phyloP scores from a whole-genome alignment of 2,888 invertebrate genomes.

The Archips crataeganus region DNA sequence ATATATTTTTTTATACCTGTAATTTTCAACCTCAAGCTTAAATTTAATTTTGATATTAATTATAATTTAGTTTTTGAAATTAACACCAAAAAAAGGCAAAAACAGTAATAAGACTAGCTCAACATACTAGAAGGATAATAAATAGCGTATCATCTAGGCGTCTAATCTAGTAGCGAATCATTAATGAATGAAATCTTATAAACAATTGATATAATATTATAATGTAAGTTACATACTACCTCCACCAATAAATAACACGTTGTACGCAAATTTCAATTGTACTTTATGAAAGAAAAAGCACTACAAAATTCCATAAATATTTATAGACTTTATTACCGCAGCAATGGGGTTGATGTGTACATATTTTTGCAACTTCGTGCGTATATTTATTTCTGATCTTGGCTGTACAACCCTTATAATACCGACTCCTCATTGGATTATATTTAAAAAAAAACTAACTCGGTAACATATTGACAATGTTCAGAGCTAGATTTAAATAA shows the following conservation, averaged over 20 bases:
- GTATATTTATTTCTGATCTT: too few relatives aligned
- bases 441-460: too few relatives aligned
- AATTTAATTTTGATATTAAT: slow-evolving; percentile 30
- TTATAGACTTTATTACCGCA: too few relatives aligned
- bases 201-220: neutral
- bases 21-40: slow-evolving; percentile 38
- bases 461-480: too few relatives aligned
- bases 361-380: too few relatives aligned
- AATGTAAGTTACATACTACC: slow-evolving; percentile 24
- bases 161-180: slow-evolving; percentile 41
- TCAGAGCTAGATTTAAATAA: too few relatives aligned
- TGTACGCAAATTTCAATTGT: slow-evolving; percentile 30
- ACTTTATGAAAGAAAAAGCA: neutral
- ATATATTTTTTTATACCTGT: slow-evolving; percentile 45
- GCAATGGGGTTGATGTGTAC: too few relatives aligned
- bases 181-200: slow-evolving; percentile 26
- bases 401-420: too few relatives aligned
- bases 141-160: slow-evolving; percentile 35
- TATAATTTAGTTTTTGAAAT: slow-evolving; percentile 35
- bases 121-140: slow-evolving; percentile 37
- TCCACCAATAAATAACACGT: slow-evolving; percentile 23
- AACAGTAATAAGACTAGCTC: slow-evolving; percentile 38
- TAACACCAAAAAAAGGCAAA: slow-evolving; percentile 40
- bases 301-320: too few relatives aligned
- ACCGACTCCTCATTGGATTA: too few relatives aligned